Evolutionary conservation across 2,113 vertebrate genomes (phyloP).

Genomic region (Copsychus sechellarum): DNA sequence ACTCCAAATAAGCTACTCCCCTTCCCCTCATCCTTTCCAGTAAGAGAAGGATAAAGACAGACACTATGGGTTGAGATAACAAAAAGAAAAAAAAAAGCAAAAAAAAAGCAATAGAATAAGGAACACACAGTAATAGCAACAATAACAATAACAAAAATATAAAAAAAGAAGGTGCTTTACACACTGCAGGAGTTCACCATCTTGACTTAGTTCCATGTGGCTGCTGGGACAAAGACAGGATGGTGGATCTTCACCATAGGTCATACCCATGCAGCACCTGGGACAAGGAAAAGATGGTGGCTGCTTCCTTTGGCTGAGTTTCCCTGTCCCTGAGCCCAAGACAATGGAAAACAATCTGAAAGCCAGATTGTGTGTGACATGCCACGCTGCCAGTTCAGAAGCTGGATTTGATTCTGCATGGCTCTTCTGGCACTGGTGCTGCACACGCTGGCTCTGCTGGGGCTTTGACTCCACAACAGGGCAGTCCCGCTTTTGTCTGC

Average conservation of each 20-base stretch:
- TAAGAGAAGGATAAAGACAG: not conserved
- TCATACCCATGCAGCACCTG: not conserved
- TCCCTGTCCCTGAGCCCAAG: not conserved
- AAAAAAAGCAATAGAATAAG: not conserved
- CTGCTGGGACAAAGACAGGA: not conserved
- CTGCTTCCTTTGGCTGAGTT: not conserved
- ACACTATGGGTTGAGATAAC: not conserved
- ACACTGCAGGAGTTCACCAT: not conserved
- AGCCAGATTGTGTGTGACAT: not conserved
- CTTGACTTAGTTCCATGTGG: not conserved
- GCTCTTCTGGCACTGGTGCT: fast-evolving
- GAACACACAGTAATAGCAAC: not conserved
- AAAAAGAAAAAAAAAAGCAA: not conserved
- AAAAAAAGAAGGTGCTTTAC: not conserved
- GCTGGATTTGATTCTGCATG: fast-evolving
- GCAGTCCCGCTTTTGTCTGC: fast-evolving
- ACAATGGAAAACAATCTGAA: not conserved
- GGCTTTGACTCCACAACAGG: fast-evolving
- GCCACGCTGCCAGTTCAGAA: not conserved
- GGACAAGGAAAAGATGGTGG: not conserved
- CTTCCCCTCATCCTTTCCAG: not conserved
- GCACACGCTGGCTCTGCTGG: fast-evolving
- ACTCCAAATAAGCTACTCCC: not conserved
- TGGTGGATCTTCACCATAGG: not conserved
- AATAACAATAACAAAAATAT: not conserved